A percentile compares a stretch with the other conserved stretches of the same genome.
phyloP scores from a whole-genome alignment of 2,888 invertebrate genomes.

The Nymphalis polychloros region DNA sequence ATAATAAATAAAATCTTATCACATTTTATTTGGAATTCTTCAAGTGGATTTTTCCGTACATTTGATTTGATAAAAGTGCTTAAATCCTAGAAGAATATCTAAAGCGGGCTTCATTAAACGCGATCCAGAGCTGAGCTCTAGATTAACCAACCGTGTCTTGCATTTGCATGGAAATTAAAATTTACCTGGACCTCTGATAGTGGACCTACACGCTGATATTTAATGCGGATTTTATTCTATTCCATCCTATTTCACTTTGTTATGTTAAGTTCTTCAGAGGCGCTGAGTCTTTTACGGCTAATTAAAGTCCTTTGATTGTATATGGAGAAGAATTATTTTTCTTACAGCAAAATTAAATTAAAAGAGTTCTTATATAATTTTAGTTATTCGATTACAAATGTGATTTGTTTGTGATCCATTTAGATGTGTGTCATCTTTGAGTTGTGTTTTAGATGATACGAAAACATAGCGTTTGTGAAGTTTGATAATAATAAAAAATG shows the following conservation, averaged over 20 bases:
- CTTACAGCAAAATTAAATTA: too few relatives aligned
- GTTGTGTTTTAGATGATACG: too few relatives aligned
- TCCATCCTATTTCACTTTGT: slow-evolving; percentile 4
- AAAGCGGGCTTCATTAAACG: slow-evolving; percentile 70
- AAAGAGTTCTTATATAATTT: too few relatives aligned
- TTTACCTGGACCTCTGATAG: slow-evolving; percentile 74
- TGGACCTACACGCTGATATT: slow-evolving; percentile 46
- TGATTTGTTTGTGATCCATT: too few relatives aligned
- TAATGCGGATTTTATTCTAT: slow-evolving; percentile 9
- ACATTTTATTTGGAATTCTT: too few relatives aligned
- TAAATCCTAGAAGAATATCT: slow-evolving; percentile 27
- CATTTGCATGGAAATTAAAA: slow-evolving; percentile 82
- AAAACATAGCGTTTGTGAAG: neutral
- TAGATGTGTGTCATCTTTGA: too few relatives aligned
- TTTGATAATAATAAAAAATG: neutral
- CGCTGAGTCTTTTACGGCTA: neutral
- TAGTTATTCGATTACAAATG: too few relatives aligned
- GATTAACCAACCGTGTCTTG: slow-evolving; percentile 76
- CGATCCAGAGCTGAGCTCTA: slow-evolving; percentile 61
- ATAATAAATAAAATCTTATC: too few relatives aligned
- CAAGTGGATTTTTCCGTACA: neutral
- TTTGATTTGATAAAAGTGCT: neutral
- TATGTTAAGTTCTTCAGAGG: neutral
- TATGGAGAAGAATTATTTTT: too few relatives aligned
- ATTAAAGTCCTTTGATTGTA: too few relatives aligned